These are phyloP conservation scores for Phrynocephalus guinanensis DNA, from an alignment of 2,797 vertebrate species.

Conservation along the genomic window DNA sequence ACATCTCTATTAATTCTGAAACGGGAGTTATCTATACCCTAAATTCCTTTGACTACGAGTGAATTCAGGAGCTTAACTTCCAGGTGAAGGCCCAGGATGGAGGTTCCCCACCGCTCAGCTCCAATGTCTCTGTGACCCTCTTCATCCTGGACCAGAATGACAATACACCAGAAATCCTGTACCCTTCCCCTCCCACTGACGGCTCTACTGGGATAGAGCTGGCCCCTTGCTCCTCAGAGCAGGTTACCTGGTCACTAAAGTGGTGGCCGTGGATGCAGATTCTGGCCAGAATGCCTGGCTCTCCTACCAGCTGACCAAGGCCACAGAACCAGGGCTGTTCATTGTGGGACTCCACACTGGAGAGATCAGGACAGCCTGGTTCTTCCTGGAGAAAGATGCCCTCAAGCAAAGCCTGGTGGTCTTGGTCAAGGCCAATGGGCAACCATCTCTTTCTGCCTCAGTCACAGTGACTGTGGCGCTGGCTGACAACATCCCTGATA, in stretches of 20 bases:
- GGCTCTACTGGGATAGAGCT: conserved; percentile 73
- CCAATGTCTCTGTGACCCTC: conserved; percentile 74
- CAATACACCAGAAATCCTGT: conserved; percentile 77
- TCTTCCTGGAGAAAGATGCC: too few relatives aligned
- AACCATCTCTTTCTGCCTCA: conserved; percentile 80
- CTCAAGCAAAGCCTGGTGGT: conserved; percentile 68
- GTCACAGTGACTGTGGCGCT: conserved; percentile 76
- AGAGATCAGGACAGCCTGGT: too few relatives aligned
- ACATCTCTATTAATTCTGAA: conserved; percentile 73
- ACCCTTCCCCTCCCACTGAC: conserved; percentile 58
- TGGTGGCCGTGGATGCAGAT: conserved; percentile 76
- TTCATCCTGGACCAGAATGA: conserved; percentile 81
- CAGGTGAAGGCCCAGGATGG: conserved; percentile 67
- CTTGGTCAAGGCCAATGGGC: conserved; percentile 82
- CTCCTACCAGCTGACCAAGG: conserved; percentile 69
- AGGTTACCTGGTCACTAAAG: conserved; percentile 66
- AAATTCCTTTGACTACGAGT: conserved; percentile 2
- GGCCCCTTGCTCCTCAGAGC: conserved; percentile 5
- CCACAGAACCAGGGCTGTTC: conserved; percentile 68
- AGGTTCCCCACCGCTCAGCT: conserved; percentile 73
- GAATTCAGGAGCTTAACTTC: not conserved
- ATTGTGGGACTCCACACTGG: conserved; percentile 37
- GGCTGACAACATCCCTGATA: conserved; percentile 71
- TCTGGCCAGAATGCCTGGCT: conserved; percentile 72
- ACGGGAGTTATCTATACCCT: not conserved